Evolutionary conservation across 2,888 invertebrate genomes (phyloP).

Genomic region (Euplexia lucipara): DNA sequence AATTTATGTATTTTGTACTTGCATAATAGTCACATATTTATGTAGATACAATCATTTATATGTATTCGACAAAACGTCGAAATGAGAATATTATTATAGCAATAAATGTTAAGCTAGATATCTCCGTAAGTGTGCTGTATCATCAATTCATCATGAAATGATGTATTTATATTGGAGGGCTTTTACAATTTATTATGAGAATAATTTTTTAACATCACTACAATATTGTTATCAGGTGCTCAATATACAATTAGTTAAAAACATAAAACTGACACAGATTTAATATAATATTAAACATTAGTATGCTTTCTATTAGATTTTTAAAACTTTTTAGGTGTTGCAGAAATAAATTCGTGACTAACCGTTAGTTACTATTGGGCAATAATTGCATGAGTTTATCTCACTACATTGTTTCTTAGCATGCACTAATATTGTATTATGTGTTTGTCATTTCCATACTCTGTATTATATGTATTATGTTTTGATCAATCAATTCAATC

Average conservation of each 20-base stretch:
- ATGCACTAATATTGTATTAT: slow-evolving; percentile 60
- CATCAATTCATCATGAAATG: slow-evolving; percentile 42
- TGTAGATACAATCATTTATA: slow-evolving; percentile 50
- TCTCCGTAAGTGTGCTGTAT: slow-evolving; percentile 47
- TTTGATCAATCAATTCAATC: slow-evolving; percentile 29
- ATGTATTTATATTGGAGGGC: slow-evolving; percentile 31
- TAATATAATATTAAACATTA: slow-evolving; percentile 41
- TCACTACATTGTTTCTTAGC: slow-evolving; percentile 47
- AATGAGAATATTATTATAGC: slow-evolving; percentile 51
- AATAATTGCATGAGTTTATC: slow-evolving; percentile 63
- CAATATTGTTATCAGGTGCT: slow-evolving; percentile 61
- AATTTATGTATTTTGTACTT: slow-evolving; percentile 64
- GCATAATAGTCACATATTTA: slow-evolving; percentile 60
- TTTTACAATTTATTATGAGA: slow-evolving; percentile 43
- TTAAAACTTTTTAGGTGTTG: slow-evolving; percentile 40
- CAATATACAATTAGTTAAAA: slow-evolving; percentile 61
- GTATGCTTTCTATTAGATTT: slow-evolving; percentile 48
- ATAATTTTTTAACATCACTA: slow-evolving; percentile 46
- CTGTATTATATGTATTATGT: slow-evolving; percentile 35
- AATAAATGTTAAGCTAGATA: slow-evolving; percentile 53
- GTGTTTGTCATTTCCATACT: slow-evolving; percentile 45
- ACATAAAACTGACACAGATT: slow-evolving; percentile 48
- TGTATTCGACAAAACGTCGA: slow-evolving; percentile 62
- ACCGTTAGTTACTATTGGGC: slow-evolving; percentile 51
- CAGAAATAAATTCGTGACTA: slow-evolving; percentile 60